Evolutionary conservation across 1,140 invertebrate genomes (phyloP), one percentile per base, ranked within the genome.

Genomic region (Drosophila nikananu): DNA sequence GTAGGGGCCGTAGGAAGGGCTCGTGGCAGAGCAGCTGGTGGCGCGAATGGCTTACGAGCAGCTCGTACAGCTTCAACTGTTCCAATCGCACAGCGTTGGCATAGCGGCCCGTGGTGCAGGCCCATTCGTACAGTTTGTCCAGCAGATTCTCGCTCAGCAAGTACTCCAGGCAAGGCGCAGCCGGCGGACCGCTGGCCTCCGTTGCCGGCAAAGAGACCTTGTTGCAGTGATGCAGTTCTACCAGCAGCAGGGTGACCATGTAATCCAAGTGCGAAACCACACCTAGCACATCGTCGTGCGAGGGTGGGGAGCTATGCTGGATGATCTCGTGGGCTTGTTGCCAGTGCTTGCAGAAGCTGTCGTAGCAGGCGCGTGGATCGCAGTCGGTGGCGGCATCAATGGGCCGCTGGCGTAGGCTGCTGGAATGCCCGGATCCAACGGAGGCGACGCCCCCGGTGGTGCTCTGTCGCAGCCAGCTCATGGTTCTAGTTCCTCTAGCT

Each of bases 331-430:
- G 93, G 12, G 97, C 97, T 92, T 99, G 97, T 90, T 98, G 96
- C 98, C 98, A 99, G 93, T 99, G 98, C 93, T 97, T 97, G 81
- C 96, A 96, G 94, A 99, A 99, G 83, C 98, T 98, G 89, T 97
- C 97, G 86, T 97, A 97, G 91, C 97, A 97, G 12, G 97, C 97
- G 35, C 95, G 95, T 0, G 96, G 96, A 94, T 98, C 97, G 77
- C 94, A 95, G 73, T 94, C 87, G 7, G 94, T 81, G 91, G 94
- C 65, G 68, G 94, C 73, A 57, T 93, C 92, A 41, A 93, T 93
- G 80, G 94, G 91, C 83, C 94, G 77, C 64, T 91, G 87, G 8
- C 80, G 76, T 5, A 79, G 30, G 46, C 79, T 80, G 35, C 77
- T 66, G 19, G 54, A 57, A 23, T 57, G 54, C 5, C 70, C 62